These are phyloP conservation scores for Pammene fasciana DNA, from an alignment of 2,888 invertebrate genomes.

Conservation along the genomic window DNA sequence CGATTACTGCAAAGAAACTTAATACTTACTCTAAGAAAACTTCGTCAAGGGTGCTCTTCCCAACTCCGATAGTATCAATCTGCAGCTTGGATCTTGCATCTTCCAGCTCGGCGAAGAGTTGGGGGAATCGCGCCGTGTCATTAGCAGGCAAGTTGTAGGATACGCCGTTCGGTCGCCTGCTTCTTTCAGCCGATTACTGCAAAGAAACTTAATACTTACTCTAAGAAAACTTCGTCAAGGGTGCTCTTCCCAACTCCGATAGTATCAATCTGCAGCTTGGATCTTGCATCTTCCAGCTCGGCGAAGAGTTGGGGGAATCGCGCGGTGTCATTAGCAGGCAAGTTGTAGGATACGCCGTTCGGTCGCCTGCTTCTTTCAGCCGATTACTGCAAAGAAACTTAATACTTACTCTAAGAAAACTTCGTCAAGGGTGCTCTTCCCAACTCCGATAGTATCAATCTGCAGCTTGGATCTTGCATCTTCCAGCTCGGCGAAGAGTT, in stretches of 20 bases:
- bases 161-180: too few species aligned
- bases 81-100: slow-evolving; percentile 81
- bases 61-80: slow-evolving; percentile 90
- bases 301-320: slow-evolving; percentile 85
- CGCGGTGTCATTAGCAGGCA: slow-evolving; percentile 62
- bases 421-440: slow-evolving; percentile 95
- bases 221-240: slow-evolving; percentile 96
- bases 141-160: slow-evolving; percentile 46
- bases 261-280: slow-evolving; percentile 86
- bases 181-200: too few species aligned
- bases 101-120: slow-evolving; percentile 86
- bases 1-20: slow-evolving; percentile 22
- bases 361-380: too few species aligned
- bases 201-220: slow-evolving; percentile 72
- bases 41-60: slow-evolving; percentile 95
- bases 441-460: slow-evolving; percentile 90
- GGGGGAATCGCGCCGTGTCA: slow-evolving; percentile 81
- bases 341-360: too few species aligned
- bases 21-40: slow-evolving; percentile 90
- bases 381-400: slow-evolving; percentile 91
- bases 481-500: slow-evolving; percentile 86
- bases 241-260: slow-evolving; percentile 94
- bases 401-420: slow-evolving; percentile 92
- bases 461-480: slow-evolving; percentile 81
- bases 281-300: slow-evolving; percentile 83